Percentiles rank a stretch among this genome's conserved stretches.
Evolutionary conservation across 53 echinoderm and acorn worm genomes (phyloP).

Genomic region (Pentamera pediparva): DNA sequence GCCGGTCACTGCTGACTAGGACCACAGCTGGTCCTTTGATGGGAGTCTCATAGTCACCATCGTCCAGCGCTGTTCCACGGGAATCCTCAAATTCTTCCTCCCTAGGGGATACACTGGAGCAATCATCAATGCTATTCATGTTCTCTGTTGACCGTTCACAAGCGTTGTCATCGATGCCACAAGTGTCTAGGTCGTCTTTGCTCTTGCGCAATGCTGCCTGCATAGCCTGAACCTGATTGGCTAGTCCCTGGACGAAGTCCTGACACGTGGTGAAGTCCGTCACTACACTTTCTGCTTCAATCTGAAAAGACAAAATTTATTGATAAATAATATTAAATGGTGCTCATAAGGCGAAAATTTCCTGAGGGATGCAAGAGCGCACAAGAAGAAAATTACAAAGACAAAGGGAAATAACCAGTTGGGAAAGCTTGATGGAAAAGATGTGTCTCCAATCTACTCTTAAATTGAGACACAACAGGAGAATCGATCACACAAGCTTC

Average conservation of each 20-base stretch:
- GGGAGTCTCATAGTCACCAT: conserved; percentile 84
- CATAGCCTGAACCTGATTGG: conserved; percentile 90
- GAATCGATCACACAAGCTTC: too few relatives aligned
- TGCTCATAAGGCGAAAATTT: too few relatives aligned
- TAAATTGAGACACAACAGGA: too few relatives aligned
- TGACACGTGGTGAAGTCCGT: conserved; percentile 74
- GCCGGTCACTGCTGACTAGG: conserved; percentile 31
- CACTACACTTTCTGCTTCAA: conserved; percentile 46
- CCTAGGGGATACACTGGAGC: background rate
- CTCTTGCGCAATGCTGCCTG: conserved; percentile 86
- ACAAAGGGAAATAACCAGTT: too few relatives aligned
- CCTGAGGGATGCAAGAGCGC: too few relatives aligned
- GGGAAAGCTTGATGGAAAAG: too few relatives aligned
- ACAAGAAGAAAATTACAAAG: too few relatives aligned
- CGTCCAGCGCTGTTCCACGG: conserved; percentile 43
- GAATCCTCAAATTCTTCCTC: background rate
- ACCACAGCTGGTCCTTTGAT: conserved; percentile 53
- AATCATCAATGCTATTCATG: background rate
- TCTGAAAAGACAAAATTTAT: too few relatives aligned
- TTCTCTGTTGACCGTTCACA: background rate
- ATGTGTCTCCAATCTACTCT: too few relatives aligned
- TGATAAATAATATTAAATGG: too few relatives aligned
- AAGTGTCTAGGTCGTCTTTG: conserved; percentile 58
- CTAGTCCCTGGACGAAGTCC: conserved; percentile 92
- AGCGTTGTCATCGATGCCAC: conserved; percentile 27